phyloP scores from a whole-genome alignment of 1,140 invertebrate genomes.

The Cecropterus lyciades region DNA sequence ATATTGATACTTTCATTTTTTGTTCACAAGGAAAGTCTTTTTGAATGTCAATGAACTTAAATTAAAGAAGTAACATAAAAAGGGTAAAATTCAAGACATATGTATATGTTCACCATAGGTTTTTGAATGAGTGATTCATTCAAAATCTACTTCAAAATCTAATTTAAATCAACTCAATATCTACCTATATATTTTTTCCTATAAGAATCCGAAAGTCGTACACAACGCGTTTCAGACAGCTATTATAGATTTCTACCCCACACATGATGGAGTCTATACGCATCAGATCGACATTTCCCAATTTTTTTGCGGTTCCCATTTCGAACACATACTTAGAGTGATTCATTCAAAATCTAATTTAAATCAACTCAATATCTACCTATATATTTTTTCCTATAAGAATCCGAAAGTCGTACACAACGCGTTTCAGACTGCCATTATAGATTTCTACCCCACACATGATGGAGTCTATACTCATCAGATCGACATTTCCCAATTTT shows the following conservation, averaged over 20 bases:
- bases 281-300: conserved; percentile 19
- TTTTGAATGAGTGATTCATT: no score
- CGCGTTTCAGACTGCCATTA: conserved; percentile 3
- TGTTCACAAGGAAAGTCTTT: no score
- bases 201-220: background rate
- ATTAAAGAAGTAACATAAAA: no score
- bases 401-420: background rate
- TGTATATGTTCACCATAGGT: no score
- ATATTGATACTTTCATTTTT: no score
- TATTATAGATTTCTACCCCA: background rate
- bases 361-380: no score
- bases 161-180: no score
- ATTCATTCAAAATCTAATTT: no score
- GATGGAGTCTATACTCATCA: conserved; percentile 4
- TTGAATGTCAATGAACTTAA: no score
- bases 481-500: conserved; percentile 34
- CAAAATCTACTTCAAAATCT: no score
- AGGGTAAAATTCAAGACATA: no score
- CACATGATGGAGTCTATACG: conserved; percentile 7
- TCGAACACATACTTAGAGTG: conserved; percentile 44
- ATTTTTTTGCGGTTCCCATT: conserved; percentile 50
- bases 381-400: background rate
- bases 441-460: background rate
- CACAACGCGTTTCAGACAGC: conserved; percentile 3
- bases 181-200: no score